A percentile compares a stretch with the other conserved stretches of the same genome.
phyloP scores from a whole-genome alignment of 2,888 invertebrate species.

The Masnerella sp. region DNA sequence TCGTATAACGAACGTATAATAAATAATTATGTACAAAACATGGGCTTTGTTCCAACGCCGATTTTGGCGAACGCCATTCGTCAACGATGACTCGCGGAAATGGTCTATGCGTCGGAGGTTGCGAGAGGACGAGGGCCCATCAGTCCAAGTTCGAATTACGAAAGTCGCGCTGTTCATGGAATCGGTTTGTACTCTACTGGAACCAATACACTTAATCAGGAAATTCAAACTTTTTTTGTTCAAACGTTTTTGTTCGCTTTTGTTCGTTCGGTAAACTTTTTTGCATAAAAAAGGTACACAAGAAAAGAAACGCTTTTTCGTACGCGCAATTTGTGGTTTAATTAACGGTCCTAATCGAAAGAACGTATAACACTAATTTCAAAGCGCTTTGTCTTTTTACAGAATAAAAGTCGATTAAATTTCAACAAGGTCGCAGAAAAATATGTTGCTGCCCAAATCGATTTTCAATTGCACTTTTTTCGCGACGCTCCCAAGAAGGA shows the following conservation, averaged over 20 bases:
- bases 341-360: too few species aligned
- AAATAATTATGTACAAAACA: constrained; percentile 12
- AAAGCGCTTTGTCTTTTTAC: too few species aligned
- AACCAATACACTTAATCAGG: too few species aligned
- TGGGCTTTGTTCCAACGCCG: neutral
- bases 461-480: constrained; percentile 45
- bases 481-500: constrained; percentile 14
- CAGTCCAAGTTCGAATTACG: neutral
- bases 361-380: too few species aligned
- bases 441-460: constrained; percentile 10
- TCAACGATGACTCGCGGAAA: constrained; percentile 2
- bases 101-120: neutral
- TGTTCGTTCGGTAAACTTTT: too few species aligned
- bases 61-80: constrained; percentile 9
- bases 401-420: neutral
- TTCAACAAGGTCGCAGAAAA: neutral
- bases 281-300: too few species aligned
- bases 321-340: too few species aligned
- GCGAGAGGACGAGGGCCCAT: neutral
- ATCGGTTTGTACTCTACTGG: constrained; percentile 7
- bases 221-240: too few species aligned
- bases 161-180: neutral
- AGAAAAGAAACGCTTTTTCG: too few species aligned
- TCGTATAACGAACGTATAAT: constrained; percentile 6
- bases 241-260: too few species aligned